Evolutionary conservation across 2,113 vertebrate species (phyloP).

Genomic region (Marcusenius ussheri): DNA sequence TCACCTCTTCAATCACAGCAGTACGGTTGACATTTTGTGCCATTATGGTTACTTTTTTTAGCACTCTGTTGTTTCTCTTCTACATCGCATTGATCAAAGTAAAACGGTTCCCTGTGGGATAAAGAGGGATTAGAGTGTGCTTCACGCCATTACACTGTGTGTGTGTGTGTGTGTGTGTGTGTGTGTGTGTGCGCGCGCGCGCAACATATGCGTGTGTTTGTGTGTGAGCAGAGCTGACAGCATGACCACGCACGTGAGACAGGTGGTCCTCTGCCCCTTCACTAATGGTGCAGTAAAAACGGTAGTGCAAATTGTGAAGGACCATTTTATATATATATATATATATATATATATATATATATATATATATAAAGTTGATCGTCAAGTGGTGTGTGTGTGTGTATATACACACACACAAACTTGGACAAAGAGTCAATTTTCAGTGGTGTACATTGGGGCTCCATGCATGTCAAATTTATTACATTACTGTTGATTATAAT

Average conservation of each 20-base stretch:
- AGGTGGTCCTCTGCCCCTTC: background rate
- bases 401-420: background rate
- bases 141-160: background rate
- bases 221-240: conserved; percentile 23
- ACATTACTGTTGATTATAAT: background rate
- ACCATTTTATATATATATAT: background rate
- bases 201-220: background rate
- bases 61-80: background rate
- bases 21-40: background rate
- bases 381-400: background rate
- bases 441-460: background rate
- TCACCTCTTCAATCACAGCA: background rate
- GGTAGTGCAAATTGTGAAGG: background rate
- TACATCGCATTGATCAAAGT: conserved; percentile 10
- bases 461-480: background rate
- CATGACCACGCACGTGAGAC: conserved; percentile 19
- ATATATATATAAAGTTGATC: background rate
- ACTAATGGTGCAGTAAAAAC: background rate
- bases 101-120: conserved; percentile 1
- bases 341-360: too few relatives aligned
- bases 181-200: background rate
- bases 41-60: background rate
- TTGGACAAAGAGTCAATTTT: background rate
- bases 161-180: background rate
- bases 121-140: background rate